Base-by-base conservation (phyloP, 2,888 invertebrate species). In the Lomographa bimaculata region DNA sequence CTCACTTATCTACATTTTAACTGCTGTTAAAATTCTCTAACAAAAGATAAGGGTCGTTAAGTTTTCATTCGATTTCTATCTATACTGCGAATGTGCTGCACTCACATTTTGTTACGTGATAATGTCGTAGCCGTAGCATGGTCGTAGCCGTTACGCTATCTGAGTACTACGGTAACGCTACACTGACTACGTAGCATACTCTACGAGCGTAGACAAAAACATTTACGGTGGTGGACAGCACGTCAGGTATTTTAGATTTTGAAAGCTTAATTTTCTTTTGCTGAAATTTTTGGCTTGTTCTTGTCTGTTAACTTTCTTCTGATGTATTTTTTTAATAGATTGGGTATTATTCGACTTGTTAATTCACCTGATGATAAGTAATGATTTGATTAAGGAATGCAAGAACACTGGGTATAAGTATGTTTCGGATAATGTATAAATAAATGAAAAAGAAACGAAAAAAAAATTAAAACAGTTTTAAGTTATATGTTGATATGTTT, bases 121-220 rank as follows among this genome's bases (percentile, higher is more conserved):
- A 52, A 52, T 48, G 46, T 35, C 38, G 38, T 28, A 32, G 32
- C 37, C 36, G 25, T 46, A 9, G 39, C 27, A 39, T 10, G 28
- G 34, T 33, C 33, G 43, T 33, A 43, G 43, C 37, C 18, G 33
- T 41, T 35, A 25, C 25, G 29, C 30, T 35, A 35, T 35, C 36
- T 27, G 28, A 32, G 32, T 47, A 36, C 46, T 48, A 45, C 41
- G 34, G 36, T 39, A 45, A 46, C 47, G 46, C 17, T 40, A 30
- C 34, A 40, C 41, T 36, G 50, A 41, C 39, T 44, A 46, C 42
- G 42, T 43, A 29, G 34, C 34, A 14, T 8, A 33, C 17, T 41
- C 45, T 45, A 37, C 28, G 32, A 42, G 34, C 35, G 35, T 46
- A 43, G 42, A 27, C 23, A 39, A 46, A 38, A 40, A 38, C 39